Evolutionary conservation across 2,888 invertebrate genomes (phyloP), one percentile per base, ranked within the genome.

Genomic region (Eilema griseolum): DNA sequence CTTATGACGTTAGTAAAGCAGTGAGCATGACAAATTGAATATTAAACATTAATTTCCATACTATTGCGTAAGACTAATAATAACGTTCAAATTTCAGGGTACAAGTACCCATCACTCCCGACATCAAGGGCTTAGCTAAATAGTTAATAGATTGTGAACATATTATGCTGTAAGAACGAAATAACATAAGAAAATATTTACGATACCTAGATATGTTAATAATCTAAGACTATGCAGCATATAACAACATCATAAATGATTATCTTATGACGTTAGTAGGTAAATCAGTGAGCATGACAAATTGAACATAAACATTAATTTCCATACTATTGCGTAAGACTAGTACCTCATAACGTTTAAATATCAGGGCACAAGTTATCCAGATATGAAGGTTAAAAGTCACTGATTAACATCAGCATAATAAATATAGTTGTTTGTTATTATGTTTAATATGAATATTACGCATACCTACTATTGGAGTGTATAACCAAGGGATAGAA

Each of bases 11-110:
- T 56, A 70, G 37, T 56, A 28, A 66, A 61, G n/a, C 37, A 56
- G 61, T 69, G 31, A 70, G 41, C 56, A 31, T 66, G 33, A 26
- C 41, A n/a, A 70, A 70, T 66, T 67, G 41, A 69, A 72, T 76
- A 64, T 24, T 52, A 70, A 70, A 68, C 68, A 73, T 70, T 71
- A 75, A 68, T 73, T 74, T 66, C 70, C 70, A 78, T 77, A 41
- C 3, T 76, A 83, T 87, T 87, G 83, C 85, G 85, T 85, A 85
- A 89, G 82, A 24, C 24, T 71, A 75, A 78, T 73, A 77, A 76
- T 70, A 59, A 26, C 14, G 41, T 52, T 76, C 82, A 78, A 75
- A 80, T 80, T 78, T 72, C 67, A 76, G n/a, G n/a, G n/a, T n/a
- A n/a, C n/a, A n/a, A n/a, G n/a, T n/a, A n/a, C 41, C 41, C 11